Base-by-base conservation (phyloP, 2,797 vertebrate species). In the Eptatretus atami region DNA sequence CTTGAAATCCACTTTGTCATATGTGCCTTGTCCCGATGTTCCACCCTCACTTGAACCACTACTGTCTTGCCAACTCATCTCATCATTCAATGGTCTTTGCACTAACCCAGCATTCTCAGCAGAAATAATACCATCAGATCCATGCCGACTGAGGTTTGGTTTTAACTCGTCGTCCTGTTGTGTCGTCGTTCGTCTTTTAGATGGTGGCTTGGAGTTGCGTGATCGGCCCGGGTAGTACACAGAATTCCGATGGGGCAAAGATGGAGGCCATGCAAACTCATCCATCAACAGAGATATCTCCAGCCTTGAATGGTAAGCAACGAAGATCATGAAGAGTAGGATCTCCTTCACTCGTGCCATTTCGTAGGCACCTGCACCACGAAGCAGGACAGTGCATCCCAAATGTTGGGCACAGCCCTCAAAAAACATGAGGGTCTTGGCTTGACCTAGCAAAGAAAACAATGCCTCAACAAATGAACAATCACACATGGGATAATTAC, bases 231-330 rank as follows among this genome's bases (percentile, higher is more conserved):
- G 75, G 67, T 79, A 84, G 15, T 81, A 80, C 69, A 92, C 82
- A 3, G 84, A 86, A 64, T 75, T 65, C 65, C 76, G 84, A 67
- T 80, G 81, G 12, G 75, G 69, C 65, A 87, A 69, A 54, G 78
- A 83, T 52, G 92, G 92, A 1, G 90, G 92, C 92, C 95, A 96
- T 53, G 92, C 90, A 67, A 98, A 98, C 69, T 98, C 92, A 63
- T 98, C 92, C 92, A 98, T 98, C 66, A 98, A 85, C 71, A 98
- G 95, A n/a, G 90, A 95, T 67, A 96, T 94, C 74, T 98, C 92
- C 65, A 98, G 76, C 70, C 94, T 90, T 13, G 84, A 98, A 77
- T 98, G 92, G 72, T 98, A 96, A 64, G 90, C 92, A 67, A 93
- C 86, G 55, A 81, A 96, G 71, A 88, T 71, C 90, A 98, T 95